A percentile compares a stretch with the other conserved stretches of the same genome.
phyloP scores from a whole-genome alignment of 2,797 vertebrate genomes.

The Alectoris magna region DNA sequence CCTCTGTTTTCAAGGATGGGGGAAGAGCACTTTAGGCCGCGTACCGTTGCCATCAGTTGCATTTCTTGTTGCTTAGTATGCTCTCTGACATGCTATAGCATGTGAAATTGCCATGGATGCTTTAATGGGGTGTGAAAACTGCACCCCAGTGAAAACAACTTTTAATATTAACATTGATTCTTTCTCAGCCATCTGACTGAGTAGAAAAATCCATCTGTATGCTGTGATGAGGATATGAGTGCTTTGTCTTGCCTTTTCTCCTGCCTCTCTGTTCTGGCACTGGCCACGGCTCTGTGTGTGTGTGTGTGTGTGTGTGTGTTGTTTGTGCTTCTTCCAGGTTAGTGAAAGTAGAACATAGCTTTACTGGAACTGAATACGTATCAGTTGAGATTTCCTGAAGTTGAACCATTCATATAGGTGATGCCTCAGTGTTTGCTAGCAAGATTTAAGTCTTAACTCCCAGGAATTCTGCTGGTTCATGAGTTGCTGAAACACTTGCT shows the following conservation, averaged over 20 bases:
- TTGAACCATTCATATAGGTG: not conserved
- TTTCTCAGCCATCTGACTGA: not conserved
- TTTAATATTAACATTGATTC: not conserved
- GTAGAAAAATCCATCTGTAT: constrained; percentile 7
- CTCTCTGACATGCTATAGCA: not conserved
- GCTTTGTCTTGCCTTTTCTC: not conserved
- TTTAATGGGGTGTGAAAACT: constrained; percentile 16
- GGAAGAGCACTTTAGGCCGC: constrained; percentile 28
- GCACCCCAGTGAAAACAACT: not conserved
- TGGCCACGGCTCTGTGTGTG: not conserved
- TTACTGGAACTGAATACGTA: not conserved
- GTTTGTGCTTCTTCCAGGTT: constrained; percentile 17
- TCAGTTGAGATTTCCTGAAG: not conserved
- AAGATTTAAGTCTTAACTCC: not conserved
- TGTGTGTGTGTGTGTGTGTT: not conserved
- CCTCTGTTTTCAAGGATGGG: constrained; percentile 40
- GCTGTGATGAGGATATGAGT: constrained; percentile 6
- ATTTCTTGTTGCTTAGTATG: not conserved
- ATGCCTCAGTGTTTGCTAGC: not conserved
- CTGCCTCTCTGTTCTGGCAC: not conserved
- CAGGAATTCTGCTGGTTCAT: not conserved
- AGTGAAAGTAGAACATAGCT: constrained; percentile 14
- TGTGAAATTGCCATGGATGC: constrained; percentile 4
- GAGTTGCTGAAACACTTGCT: not conserved
- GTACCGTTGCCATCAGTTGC: constrained; percentile 39